Conservation (phyloP, 2,113 vertebrate genomes). For the Conger conger region DNA sequence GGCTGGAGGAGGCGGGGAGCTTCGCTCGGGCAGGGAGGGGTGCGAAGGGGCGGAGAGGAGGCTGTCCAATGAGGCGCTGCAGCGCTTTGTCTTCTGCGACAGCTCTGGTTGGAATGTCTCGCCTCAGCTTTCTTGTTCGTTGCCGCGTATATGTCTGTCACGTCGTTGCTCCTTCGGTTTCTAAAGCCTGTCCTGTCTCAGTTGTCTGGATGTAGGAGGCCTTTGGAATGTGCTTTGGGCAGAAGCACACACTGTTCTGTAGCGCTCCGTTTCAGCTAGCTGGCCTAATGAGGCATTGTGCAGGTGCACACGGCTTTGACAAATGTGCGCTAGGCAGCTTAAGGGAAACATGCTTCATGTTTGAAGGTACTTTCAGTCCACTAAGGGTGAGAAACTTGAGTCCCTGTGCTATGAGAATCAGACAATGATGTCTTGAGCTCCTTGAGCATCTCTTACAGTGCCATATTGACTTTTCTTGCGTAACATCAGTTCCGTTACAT, state of each 20-base stretch:
- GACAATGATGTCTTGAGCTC: neutral
- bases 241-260: neutral
- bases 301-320: neutral
- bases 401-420: neutral
- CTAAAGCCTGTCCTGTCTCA: slow-evolving; percentile 1
- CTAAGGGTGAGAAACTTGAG: neutral
- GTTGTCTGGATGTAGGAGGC: neutral
- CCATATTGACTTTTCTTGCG: slow-evolving; percentile 25
- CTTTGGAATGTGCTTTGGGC: neutral
- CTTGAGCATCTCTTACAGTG: neutral
- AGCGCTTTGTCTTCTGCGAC: slow-evolving; percentile 8
- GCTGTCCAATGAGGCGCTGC: neutral
- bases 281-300: slow-evolving; percentile 7
- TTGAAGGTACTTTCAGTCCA: neutral
- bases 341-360: neutral
- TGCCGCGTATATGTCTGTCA: neutral
- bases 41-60: neutral
- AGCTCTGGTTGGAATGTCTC: neutral
- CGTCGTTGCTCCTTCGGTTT: neutral
- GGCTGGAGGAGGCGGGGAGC: neutral
- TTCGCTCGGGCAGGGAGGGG: neutral
- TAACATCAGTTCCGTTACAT: slow-evolving; percentile 10
- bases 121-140: neutral
- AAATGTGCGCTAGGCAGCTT: neutral
- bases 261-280: neutral